Conservation (phyloP, 2,113 vertebrate genomes). For the Ictalurus furcatus region DNA sequence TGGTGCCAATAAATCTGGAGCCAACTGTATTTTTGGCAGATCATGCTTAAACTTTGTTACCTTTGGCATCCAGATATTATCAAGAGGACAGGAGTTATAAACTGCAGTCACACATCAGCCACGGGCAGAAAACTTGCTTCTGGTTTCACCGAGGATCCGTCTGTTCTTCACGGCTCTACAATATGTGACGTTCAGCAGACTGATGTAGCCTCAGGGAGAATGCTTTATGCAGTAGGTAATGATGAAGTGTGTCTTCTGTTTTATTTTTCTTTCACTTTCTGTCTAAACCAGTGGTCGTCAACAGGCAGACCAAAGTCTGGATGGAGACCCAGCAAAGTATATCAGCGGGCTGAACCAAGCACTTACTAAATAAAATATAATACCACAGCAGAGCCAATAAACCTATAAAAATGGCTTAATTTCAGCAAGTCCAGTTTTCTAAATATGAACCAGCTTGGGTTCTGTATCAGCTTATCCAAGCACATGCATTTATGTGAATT, state of each 20-base stretch:
- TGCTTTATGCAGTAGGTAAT: slow-evolving; percentile 72
- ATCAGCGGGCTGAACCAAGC: neutral
- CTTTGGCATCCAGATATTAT: slow-evolving; percentile 75
- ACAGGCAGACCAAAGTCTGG: neutral
- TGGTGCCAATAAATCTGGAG: neutral
- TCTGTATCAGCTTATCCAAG: neutral
- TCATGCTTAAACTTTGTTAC: no score
- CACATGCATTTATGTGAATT: neutral
- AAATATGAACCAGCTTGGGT: neutral
- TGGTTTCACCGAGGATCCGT: slow-evolving; percentile 32
- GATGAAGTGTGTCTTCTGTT: neutral
- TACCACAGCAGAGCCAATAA: neutral
- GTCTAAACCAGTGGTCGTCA: neutral
- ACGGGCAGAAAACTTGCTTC: slow-evolving; percentile 72
- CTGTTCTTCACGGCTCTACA: slow-evolving; percentile 77
- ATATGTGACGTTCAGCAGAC: slow-evolving; percentile 70
- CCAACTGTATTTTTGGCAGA: neutral
- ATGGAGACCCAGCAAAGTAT: neutral
- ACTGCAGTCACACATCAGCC: slow-evolving; percentile 36
- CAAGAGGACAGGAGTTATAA: slow-evolving; percentile 63
- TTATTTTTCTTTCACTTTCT: neutral
- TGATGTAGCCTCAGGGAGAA: slow-evolving; percentile 71
- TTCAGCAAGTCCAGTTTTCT: neutral
- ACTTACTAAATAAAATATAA: neutral
- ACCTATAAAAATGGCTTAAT: neutral